A percentile compares a stretch with the other conserved stretches of the same genome.
Evolutionary conservation across 2,113 vertebrate species (phyloP).

Genomic region (Hiodon tergisus): DNA sequence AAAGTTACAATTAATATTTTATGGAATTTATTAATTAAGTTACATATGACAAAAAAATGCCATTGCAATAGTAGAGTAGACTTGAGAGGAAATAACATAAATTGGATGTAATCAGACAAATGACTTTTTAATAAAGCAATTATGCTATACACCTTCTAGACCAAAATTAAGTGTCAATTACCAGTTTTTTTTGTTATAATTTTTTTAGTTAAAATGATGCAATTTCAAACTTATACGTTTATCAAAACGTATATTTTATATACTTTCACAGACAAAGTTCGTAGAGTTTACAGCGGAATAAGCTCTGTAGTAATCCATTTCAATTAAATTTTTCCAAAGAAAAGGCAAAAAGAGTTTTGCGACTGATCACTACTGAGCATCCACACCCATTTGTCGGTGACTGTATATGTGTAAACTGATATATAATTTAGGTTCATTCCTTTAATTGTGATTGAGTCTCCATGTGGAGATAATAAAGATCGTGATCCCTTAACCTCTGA

Average conservation of each 20-base stretch:
- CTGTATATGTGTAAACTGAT: background rate
- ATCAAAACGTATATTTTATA: slow-evolving; percentile 16
- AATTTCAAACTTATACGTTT: background rate
- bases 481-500: slow-evolving; percentile 34
- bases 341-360: background rate
- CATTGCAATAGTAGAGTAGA: too few species aligned
- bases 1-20: background rate
- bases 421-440: background rate
- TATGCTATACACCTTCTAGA: too few species aligned
- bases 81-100: too few species aligned
- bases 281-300: too few species aligned
- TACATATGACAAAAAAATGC: too few species aligned
- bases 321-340: too few species aligned
- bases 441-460: slow-evolving; percentile 16
- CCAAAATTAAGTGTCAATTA: background rate
- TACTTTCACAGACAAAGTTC: background rate
- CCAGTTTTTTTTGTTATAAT: background rate
- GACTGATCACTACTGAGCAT: background rate
- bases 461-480: background rate
- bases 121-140: too few species aligned
- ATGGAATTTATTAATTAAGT: too few species aligned
- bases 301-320: too few species aligned
- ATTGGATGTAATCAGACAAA: too few species aligned
- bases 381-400: slow-evolving; percentile 21
- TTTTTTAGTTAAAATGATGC: background rate